Base-by-base conservation (phyloP, 2,113 vertebrate species). In the Pantherophis guttatus region DNA sequence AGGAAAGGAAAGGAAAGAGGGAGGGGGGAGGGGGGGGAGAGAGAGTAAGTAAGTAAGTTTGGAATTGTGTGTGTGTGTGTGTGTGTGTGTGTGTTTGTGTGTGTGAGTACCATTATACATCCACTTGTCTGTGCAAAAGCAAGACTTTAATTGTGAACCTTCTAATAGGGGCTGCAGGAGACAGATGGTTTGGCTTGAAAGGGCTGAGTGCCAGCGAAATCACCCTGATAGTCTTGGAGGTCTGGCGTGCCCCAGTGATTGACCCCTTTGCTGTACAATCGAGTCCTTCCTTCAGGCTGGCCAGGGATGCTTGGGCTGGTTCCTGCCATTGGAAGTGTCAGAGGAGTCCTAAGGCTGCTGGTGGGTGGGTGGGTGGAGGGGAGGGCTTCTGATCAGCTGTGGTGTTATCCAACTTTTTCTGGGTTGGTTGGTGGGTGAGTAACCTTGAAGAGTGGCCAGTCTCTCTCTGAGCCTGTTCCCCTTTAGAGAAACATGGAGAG, bases 401-500 rank as follows among this genome's bases (percentile, higher is more conserved):
- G 21, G 10, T 2, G 52, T 33, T 39, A 1, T 0, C 0, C 29
- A 11, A 88, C 87, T 1, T n/a, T n/a, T 8, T 1, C 19, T 13
- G 1, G n/a, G 17, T 33, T 70, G 65, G 65, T 33, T n/a, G 65
- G 29, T 0, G 59, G 87, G 33, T 1, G 0, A 55, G 54, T 17
- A 57, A 4, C 54, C 53, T 89, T 53, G 53, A 33, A 52, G 53
- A n/a, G 50, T 1, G 44, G 15, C 52, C 33, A 44, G 2, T 3
- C n/a, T 24, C 26, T 15, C 24, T 90, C 93, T 48, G 23, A 8
- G 93, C 8, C n/a, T 93, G 70, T 94, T 0, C 21, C 91, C 95
- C 94, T 95, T 91, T 95, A 95, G 95, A 94, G 55, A 94, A 94
- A 93, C 94, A 91, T 92, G 94, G 96, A 92, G 39, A 95, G 93